Base-by-base conservation (phyloP, 2,888 invertebrate species). In the Icerya purchasi region DNA sequence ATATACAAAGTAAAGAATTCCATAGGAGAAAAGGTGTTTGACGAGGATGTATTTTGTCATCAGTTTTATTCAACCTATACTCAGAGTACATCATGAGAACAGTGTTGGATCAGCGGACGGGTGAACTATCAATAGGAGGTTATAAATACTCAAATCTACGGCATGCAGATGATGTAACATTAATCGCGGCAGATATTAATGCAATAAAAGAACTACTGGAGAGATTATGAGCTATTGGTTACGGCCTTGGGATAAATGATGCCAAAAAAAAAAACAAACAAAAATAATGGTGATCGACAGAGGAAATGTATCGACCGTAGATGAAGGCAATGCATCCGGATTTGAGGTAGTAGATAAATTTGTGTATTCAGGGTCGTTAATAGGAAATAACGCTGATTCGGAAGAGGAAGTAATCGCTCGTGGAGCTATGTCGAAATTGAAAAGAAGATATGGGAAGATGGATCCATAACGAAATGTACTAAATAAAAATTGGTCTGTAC, bases 41-140 rank as follows among this genome's bases (percentile, higher is more conserved):
- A n/a, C n/a, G n/a, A n/a, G n/a, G n/a, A n/a, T 54, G 25, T 54
- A 54, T 54, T 20, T 20, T 54, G 23, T 54, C 5, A 54, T 21
- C 22, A 2, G 18, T 54, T 14, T 22, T 20, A 54, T 21, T 54
- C 22, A 54, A 22, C 21, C n/a, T 36, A 36, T 36, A 5, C 36
- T 36, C 14, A 8, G 36, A 36, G 14, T 14, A 36, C 14, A 36
- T 36, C 36, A 36, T 36, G 36, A 5, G 36, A 36, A 36, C 5
- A 14, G 36, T 36, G 36, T 36, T 36, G 36, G 36, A 36, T 36
- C 36, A 36, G 14, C 14, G 36, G 36, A 36, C 5, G 36, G 36
- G 14, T 14, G 36, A 14, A 36, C 5, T 36, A 36, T 36, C 36
- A 36, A 36, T 36, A 36, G 36, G 36, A 36, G 36, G 36, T 14